A percentile compares a stretch with the other conserved stretches of the same genome.
These are phyloP conservation scores for Conger conger DNA, from an alignment of 2,113 vertebrate genomes.

Conservation along the genomic window DNA sequence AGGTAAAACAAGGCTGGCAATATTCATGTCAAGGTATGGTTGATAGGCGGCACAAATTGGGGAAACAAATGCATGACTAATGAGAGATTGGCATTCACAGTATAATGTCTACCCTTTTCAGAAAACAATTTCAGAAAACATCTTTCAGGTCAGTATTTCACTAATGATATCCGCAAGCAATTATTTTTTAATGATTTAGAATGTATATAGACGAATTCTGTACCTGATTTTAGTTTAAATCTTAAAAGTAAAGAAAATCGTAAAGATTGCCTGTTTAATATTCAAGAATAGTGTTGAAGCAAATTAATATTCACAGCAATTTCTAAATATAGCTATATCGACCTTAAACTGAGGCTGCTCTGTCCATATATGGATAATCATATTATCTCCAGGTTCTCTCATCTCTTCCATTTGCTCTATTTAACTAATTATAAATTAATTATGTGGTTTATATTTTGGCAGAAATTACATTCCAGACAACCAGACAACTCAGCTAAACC, in stretches of 20 bases:
- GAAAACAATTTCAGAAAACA: background rate
- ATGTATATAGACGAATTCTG: too few species aligned
- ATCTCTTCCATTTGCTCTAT: background rate
- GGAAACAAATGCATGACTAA: background rate
- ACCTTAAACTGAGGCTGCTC: background rate
- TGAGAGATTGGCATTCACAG: background rate
- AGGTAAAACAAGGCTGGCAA: background rate
- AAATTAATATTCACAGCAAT: background rate
- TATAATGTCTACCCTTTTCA: background rate
- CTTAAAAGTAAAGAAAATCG: too few species aligned
- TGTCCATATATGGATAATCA: background rate
- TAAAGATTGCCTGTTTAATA: background rate
- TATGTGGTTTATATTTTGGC: background rate
- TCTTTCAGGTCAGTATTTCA: too few species aligned
- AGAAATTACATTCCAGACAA: background rate
- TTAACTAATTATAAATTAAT: background rate
- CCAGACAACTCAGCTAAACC: background rate
- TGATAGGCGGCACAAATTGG: background rate
- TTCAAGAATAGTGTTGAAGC: background rate
- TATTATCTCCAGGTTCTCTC: background rate
- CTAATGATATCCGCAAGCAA: too few species aligned
- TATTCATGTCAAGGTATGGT: background rate
- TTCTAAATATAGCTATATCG: background rate
- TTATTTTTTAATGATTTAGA: too few species aligned
- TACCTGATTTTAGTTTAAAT: too few species aligned